These are phyloP conservation scores for Anneissia japonica DNA, from an alignment of 35 echinoderm and acorn worm genomes.

Conservation along the genomic window DNA sequence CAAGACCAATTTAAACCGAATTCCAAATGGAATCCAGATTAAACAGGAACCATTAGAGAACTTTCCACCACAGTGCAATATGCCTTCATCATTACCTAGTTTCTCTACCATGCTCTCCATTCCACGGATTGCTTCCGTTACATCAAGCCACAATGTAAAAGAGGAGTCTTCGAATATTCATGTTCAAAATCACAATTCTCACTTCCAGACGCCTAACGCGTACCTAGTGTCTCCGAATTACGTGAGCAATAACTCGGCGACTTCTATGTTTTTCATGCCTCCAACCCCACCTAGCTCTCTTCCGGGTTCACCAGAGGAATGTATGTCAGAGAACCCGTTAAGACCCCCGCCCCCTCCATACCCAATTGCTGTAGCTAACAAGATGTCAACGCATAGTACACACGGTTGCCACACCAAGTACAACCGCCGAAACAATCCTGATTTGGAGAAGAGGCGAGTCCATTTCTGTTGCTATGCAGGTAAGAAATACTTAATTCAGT, in stretches of 20 bases:
- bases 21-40: not conserved
- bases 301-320: constrained; percentile 79
- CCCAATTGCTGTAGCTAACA: constrained; percentile 48
- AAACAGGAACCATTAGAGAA: not conserved
- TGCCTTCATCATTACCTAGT: not conserved
- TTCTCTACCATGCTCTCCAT: not conserved
- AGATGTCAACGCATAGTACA: not conserved
- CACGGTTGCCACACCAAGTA: constrained; percentile 37
- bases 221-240: not conserved
- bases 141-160: not conserved
- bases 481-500: constrained; percentile 4
- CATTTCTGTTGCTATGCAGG: constrained; percentile 93
- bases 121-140: not conserved
- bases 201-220: not conserved
- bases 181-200: not conserved
- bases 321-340: constrained; percentile 18
- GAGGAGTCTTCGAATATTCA: not conserved
- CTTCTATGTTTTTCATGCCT: constrained; percentile 22
- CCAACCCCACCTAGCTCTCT: constrained; percentile 89
- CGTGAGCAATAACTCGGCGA: not conserved
- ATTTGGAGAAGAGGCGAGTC: constrained; percentile 87
- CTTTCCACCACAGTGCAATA: constrained; percentile 5
- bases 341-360: constrained; percentile 87
- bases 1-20: not conserved
- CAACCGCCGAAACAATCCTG: constrained; percentile 89